Conservation (phyloP, 2,888 invertebrate genomes). For the Mycogona germanica region DNA sequence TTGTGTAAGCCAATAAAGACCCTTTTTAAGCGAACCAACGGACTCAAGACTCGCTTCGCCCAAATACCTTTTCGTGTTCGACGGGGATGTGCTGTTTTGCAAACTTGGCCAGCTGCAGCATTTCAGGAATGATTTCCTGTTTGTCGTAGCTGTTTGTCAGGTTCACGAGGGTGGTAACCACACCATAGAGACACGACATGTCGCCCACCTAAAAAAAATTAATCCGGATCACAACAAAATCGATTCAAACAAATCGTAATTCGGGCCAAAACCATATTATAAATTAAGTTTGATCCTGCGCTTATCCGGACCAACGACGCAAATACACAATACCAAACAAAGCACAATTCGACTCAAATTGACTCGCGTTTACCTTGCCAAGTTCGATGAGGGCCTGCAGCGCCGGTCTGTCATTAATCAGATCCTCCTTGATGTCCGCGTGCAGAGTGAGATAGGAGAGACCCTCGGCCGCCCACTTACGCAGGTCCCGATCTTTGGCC, state of each 20-base stretch:
- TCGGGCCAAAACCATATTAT: no score
- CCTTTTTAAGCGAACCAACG: neutral
- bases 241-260: no score
- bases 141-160: constrained; percentile 96
- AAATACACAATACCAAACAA: constrained; percentile 14
- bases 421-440: constrained; percentile 95
- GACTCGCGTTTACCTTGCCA: constrained; percentile 46
- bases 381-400: constrained; percentile 76
- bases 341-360: no score
- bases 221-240: no score
- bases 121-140: constrained; percentile 88
- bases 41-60: neutral
- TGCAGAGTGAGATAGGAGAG: constrained; percentile 92
- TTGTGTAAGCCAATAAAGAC: no score
- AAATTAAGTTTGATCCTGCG: no score
- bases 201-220: constrained; percentile 47
- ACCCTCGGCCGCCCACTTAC: constrained; percentile 95
- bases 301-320: no score
- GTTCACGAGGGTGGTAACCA: constrained; percentile 90
- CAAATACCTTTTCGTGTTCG: constrained; percentile 50
- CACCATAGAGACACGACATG: constrained; percentile 77
- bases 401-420: constrained; percentile 72
- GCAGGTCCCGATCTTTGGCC: constrained; percentile 71
- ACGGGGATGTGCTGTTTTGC: constrained; percentile 99
- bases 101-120: constrained; percentile 95